Evolutionary conservation across 2,888 invertebrate genomes (phyloP).

Genomic region (Conistra vaccinii): DNA sequence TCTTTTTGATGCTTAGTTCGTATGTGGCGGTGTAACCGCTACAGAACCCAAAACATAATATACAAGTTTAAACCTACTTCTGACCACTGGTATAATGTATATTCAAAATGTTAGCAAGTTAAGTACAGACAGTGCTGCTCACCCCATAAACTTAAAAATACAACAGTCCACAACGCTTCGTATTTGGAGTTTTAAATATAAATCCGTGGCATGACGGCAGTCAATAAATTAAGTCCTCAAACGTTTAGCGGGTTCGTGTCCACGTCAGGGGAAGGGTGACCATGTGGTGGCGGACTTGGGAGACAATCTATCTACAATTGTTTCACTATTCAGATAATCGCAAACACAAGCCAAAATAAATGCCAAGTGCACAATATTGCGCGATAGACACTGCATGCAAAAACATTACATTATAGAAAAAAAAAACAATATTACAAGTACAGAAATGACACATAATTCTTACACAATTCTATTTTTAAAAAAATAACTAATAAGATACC

Average conservation of each 20-base stretch:
- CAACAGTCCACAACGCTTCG: slow-evolving; percentile 12
- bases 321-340: too few species aligned
- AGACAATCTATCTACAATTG: too few species aligned
- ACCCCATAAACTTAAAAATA: slow-evolving; percentile 37
- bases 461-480: too few species aligned
- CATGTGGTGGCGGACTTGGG: not conserved
- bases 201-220: slow-evolving; percentile 68
- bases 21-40: too few species aligned
- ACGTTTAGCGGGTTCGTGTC: slow-evolving; percentile 74
- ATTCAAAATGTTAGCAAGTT: not conserved
- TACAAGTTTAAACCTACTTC: not conserved
- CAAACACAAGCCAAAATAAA: too few species aligned
- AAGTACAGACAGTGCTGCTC: not conserved
- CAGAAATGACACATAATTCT: too few species aligned
- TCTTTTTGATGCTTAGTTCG: too few species aligned
- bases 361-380: too few species aligned
- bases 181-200: slow-evolving; percentile 56
- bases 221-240: slow-evolving; percentile 80
- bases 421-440: too few species aligned
- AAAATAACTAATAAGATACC: too few species aligned
- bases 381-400: too few species aligned
- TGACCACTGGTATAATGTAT: accelerated
- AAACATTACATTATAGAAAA: too few species aligned
- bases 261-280: slow-evolving; percentile 59
- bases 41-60: not conserved